Base-by-base conservation (phyloP, 2,888 invertebrate species). In the Pseudococcus jackbeardsleyi region DNA sequence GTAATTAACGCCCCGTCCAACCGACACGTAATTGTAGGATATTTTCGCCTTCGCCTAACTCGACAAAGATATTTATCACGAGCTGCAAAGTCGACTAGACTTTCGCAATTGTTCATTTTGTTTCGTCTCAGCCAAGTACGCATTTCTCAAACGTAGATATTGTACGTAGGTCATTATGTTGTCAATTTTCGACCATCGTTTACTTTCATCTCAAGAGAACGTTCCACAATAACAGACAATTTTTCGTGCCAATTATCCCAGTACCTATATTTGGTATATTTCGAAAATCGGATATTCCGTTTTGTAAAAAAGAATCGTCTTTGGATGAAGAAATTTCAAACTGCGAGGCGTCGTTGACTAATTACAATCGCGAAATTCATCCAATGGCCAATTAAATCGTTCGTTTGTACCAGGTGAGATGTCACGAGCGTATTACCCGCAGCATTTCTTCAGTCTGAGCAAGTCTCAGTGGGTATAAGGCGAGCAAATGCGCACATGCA, bases 21-120 rank as follows among this genome's bases (percentile, higher is more conserved):
- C 77, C 22, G 17, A 79, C 77, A 77, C 79, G 42, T 42, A 79
- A 79, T 79, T 79, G 79, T 79, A 42, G 79, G 22, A n/a, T 79
- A 42, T 79, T 72, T 33, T 33, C 26, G 26, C 26, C 26, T 72
- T 72, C 59, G 68, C 68, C 68, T 33, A 26, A 72, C 79, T 42
- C n/a, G 42, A 42, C 42, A 42, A 26, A n/a, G n/a, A 42, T 42
- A 79, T 79, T 79, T 79, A 79, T 79, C 79, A 79, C 79, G 79
- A 79, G 22, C 42, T 39, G 79, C 12, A 12, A 22, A 12, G 26
- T 33, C 26, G 26, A 26, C 33, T 22, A 1, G 12, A 22, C 26
- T 79, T 79, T 79, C 79, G 79, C 42, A 79, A 79, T 79, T 79
- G 79, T 79, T 79, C 79, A 79, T 33, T 79, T 79, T 42, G 26